Base-by-base conservation (phyloP, 2,113 vertebrate species). In the Otus sunia region DNA sequence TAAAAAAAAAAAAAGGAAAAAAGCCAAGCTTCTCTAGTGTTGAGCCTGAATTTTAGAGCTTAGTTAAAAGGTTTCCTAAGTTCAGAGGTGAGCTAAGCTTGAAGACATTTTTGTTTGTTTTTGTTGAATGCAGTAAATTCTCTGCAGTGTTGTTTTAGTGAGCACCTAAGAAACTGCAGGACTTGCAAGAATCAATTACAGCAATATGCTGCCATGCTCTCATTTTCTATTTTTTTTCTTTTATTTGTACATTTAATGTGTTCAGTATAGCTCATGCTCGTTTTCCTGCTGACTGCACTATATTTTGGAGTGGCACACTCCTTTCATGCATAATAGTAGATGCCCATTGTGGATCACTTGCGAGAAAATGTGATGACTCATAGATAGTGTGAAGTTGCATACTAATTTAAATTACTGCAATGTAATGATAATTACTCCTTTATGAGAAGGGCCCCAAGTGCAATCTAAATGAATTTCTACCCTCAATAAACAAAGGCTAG, bases 221-320 rank as follows among this genome's bases (percentile, higher is more conserved):
- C n/a, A 10, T n/a, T 97, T 94, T 89, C 55, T 25, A 15, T 52
- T 52, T 25, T 26, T 47, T 59, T 85, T 89, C 47, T 58, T 96
- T 94, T 96, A 86, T 96, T 96, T 92, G 80, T 75, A 23, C 68
- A 36, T 29, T 78, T 81, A 78, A 86, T 78, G 90, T 47, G 20
- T 62, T 92, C 64, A 20, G 56, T 55, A 53, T 43, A 72, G 64
- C 71, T 95, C 37, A 11, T 91, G 71, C 43, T 88, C n/a, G 1
- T 89, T 93, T 94, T 95, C 77, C 92, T 94, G 91, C 96, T 96
- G 94, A 93, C 91, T 94, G 64, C 72, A 37, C 82, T 63, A 25
- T 43, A 29, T 92, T 92, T 88, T 34, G 29, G 91, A 88, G 90
- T 34, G 67, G 63, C 64, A 39, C 6, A 0, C 72, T 90, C 72